Conservation (phyloP, 2,888 invertebrate genomes). For the Dicyrtomina minuta region DNA sequence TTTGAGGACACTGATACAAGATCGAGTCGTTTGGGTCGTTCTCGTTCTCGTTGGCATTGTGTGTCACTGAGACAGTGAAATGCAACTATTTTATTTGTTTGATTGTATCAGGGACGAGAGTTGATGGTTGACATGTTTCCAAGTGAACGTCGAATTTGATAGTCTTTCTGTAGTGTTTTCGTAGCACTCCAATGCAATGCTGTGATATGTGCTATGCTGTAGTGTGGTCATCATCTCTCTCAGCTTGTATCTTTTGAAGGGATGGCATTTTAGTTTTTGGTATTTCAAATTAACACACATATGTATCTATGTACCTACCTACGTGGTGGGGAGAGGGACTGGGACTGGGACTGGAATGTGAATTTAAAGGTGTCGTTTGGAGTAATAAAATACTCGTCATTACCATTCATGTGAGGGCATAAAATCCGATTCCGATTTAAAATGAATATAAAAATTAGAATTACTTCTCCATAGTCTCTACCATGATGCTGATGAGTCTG, state of each 20-base stretch:
- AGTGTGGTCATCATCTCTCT: conserved; percentile 17
- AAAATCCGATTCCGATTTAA: no score
- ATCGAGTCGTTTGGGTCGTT: no score
- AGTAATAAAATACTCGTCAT: conserved; percentile 7
- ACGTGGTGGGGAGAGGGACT: neutral
- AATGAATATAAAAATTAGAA: no score
- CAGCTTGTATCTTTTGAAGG: neutral
- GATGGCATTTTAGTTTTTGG: neutral
- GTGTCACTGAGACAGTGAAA: neutral
- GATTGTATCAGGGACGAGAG: neutral
- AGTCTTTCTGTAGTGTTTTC: conserved; percentile 1
- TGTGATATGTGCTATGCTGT: neutral
- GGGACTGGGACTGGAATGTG: neutral
- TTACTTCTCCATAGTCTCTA: no score
- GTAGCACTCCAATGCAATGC: neutral
- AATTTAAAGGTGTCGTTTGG: conserved; percentile 5
- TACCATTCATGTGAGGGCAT: neutral
- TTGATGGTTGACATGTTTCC: neutral
- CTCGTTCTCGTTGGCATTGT: neutral
- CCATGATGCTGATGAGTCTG: no score
- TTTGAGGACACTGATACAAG: neutral
- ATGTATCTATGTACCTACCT: no score
- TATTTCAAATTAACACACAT: no score
- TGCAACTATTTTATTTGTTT: conserved; percentile 11
- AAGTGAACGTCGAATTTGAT: conserved; percentile 17